Evolutionary conservation across 2,888 invertebrate genomes (phyloP).

Genomic region (Sepiola atlantica): DNA sequence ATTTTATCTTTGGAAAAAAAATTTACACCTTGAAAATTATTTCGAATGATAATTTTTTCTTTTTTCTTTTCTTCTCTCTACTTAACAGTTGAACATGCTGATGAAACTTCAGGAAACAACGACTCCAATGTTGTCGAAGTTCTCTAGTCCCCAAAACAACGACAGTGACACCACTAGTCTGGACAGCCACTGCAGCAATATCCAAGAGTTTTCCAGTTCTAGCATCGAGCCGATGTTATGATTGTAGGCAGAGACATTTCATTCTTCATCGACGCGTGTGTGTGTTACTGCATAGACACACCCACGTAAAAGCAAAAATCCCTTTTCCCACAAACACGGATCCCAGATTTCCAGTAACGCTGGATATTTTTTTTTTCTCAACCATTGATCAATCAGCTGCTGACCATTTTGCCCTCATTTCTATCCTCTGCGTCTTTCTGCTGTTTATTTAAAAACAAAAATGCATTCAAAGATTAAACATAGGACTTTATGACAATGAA

Average conservation of each 20-base stretch:
- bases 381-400: slow-evolving; percentile 21
- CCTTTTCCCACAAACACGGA: background rate
- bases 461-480: background rate
- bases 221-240: slow-evolving; percentile 57
- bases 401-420: background rate
- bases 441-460: background rate
- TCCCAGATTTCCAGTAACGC: background rate
- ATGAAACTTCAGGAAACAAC: slow-evolving; percentile 97
- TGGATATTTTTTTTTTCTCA: background rate
- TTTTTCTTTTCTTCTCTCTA: slow-evolving; percentile 44
- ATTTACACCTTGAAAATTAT: background rate
- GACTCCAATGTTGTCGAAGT: slow-evolving; percentile 72
- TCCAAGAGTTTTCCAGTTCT: slow-evolving; percentile 59
- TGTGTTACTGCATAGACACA: background rate
- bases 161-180: slow-evolving; percentile 90
- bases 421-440: slow-evolving; percentile 3
- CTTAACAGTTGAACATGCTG: slow-evolving; percentile 89
- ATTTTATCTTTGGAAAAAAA: background rate
- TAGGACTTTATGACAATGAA: background rate
- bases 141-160: slow-evolving; percentile 82
- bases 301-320: background rate
- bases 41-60: background rate
- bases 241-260: slow-evolving; percentile 37
- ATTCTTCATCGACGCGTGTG: background rate
- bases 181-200: slow-evolving; percentile 68